Evolutionary conservation across 1,140 invertebrate species (phyloP).

Genomic region (Lanistes nyassanus): DNA sequence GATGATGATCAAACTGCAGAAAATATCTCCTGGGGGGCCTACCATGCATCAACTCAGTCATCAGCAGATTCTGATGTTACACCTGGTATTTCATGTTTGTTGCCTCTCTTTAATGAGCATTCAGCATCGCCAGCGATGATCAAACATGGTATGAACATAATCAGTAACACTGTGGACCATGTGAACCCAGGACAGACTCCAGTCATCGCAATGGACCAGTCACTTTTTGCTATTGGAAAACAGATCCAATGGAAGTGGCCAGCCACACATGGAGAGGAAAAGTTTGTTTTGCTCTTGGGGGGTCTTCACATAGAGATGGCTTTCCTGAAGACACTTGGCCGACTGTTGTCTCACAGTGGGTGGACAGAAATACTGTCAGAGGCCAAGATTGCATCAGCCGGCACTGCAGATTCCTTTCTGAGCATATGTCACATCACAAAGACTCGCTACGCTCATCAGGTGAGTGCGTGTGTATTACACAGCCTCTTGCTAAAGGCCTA

Average conservation of each 20-base stretch:
- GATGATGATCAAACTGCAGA: neutral
- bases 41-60: conserved; percentile 25
- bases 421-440: conserved; percentile 23
- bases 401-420: conserved; percentile 28
- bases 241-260: conserved; percentile 46
- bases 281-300: conserved; percentile 29
- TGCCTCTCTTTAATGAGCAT: conserved; percentile 29
- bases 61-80: no score
- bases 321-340: conserved; percentile 20
- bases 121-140: conserved; percentile 33
- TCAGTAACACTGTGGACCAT: conserved; percentile 30
- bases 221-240: conserved; percentile 39
- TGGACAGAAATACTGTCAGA: conserved; percentile 19
- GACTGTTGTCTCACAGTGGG: conserved; percentile 17
- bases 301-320: conserved; percentile 37
- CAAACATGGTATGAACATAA: conserved; percentile 39
- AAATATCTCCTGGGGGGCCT: conserved; percentile 25
- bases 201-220: conserved; percentile 41
- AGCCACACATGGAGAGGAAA: conserved; percentile 34
- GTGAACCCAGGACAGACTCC: conserved; percentile 49
- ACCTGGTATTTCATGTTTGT: conserved; percentile 12
- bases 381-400: conserved; percentile 13
- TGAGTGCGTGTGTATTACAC: no score
- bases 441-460: no score
- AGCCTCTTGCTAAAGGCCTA: no score